Evolutionary conservation across 2,113 vertebrate species (phyloP), one percentile per base, ranked within the genome.

Genomic region (Ptilorrhoa leucosticta): DNA sequence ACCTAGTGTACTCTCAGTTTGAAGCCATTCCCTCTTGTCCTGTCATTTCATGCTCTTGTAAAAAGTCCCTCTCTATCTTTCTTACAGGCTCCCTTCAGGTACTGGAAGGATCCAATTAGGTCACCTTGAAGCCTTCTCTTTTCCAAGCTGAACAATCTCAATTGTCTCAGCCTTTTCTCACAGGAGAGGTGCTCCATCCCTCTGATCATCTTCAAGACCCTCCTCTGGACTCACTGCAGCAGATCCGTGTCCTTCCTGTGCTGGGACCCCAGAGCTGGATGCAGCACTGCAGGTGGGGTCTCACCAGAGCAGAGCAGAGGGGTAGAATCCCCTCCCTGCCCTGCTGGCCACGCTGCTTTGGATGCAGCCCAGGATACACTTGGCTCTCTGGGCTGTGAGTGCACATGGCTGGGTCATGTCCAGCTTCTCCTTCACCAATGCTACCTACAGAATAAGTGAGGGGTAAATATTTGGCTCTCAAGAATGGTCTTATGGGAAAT

Each of bases 401-500:
- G 35, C 48, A 3, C 15, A 12, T 44, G 19, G 26, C 35, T 2
- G 10, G 7, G 1, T 50, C 56, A 44, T 14, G 35, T 50, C 10
- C 64, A 63, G 56, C 56, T 6, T 63, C 35, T 28, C 35, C 48
- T 0, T 10, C 56, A 50, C 51, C 54, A 69, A 24, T 11, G 40
- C 53, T 70, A 78, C 83, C 51, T 90, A 90, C 83, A 95, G 45
- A 95, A 48, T 60, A 97, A 95, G 89, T n/a, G 70, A 96, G 87
- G 48, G 83, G 84, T 73, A 97, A 97, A 83, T 65, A 88, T 58
- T 90, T 97, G 97, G 96, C 96, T 96, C 73, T 93, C 78, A 87
- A 97, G 89, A 96, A 93, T 1, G 15, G 91, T 94, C 87, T 97
- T 97, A 97, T 94, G 92, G 96, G 96, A 98, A 98, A 96, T 83